Evolutionary conservation across 2,113 vertebrate species (phyloP).

Genomic region (Bujurquina vittata): DNA sequence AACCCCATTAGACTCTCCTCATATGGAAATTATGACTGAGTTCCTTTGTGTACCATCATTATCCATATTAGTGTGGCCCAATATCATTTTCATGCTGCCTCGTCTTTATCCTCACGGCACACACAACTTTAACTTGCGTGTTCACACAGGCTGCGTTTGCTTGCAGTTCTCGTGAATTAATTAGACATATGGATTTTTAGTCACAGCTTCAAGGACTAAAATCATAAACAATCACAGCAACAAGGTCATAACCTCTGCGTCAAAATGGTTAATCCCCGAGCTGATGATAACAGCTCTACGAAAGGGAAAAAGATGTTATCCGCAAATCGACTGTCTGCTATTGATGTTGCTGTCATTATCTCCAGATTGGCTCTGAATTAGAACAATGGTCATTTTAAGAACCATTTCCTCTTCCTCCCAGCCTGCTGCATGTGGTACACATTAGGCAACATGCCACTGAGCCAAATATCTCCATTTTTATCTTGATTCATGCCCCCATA

Average conservation of each 20-base stretch:
- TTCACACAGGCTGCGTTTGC: slow-evolving; percentile 33
- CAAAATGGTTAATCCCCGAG: slow-evolving; percentile 85
- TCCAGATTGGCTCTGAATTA: slow-evolving; percentile 87
- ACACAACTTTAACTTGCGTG: slow-evolving; percentile 16
- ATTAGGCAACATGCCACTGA: slow-evolving; percentile 76
- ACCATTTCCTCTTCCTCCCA: slow-evolving; percentile 74
- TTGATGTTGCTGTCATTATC: slow-evolving; percentile 85
- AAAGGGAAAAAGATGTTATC: slow-evolving; percentile 76
- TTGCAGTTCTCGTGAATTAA: slow-evolving; percentile 48
- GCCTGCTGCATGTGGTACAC: slow-evolving; percentile 72
- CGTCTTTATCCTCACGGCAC: background rate
- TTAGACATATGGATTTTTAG: slow-evolving; percentile 83
- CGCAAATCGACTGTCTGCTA: slow-evolving; percentile 84
- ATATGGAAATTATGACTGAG: background rate
- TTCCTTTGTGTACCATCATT: background rate
- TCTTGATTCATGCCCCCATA: slow-evolving; percentile 44
- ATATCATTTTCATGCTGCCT: background rate
- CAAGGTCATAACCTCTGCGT: slow-evolving; percentile 85
- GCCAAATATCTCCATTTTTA: slow-evolving; percentile 65
- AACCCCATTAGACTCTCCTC: background rate
- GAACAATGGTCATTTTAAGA: slow-evolving; percentile 78
- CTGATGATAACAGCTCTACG: slow-evolving; percentile 66
- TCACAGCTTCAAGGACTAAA: slow-evolving; percentile 87
- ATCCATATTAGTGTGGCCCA: background rate
- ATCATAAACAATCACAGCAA: slow-evolving; percentile 86